Base-by-base conservation (phyloP, 1,140 invertebrate species). In the Bombus breviceps region DNA sequence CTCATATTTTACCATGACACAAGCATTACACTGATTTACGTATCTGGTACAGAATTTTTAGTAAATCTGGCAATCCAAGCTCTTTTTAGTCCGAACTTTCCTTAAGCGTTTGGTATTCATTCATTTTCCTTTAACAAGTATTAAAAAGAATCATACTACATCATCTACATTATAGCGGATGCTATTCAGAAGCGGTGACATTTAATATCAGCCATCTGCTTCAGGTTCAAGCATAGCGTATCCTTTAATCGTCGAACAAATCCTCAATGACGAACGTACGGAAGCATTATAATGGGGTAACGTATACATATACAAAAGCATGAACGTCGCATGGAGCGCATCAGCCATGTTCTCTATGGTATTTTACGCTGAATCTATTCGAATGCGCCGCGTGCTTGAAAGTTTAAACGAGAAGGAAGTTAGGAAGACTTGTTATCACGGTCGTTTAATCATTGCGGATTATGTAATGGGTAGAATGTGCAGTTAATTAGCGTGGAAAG, bases 371-470 rank as follows among this genome's bases (percentile, higher is more conserved):
- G 76, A 84, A 84, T 84, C 64, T 62, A 79, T 84, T 80, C 83
- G 76, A 84, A 80, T 72, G 83, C 76, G 41, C 34, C 22, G 76
- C 66, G 25, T 71, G 76, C 68, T 84, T 77, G 83, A 80, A 84
- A 84, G 83, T 81, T 85, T 81, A 64, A 85, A 75, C 77, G 79
- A 59, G 79, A 80, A 80, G 53, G 77, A 66, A 81, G 69, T 74
- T 73, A 57, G 78, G 84, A 85, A 85, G 79, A 85, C 78, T 85
- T 81, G 79, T 85, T 85, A 81, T 85, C 79, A 57, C 79, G 79
- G 78, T 85, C 79, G 71, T 68, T 81, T 81, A 85, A 81, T 81
- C 71, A 81, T 81, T 74, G 69, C 18, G 71, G 59, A 66, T 81
- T 74, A 81, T 53, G 79, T 81, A 81, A 81, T 85, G 43, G 53